Evolutionary conservation across 2,797 vertebrate genomes (phyloP).

Genomic region (Tadarida brasiliensis): DNA sequence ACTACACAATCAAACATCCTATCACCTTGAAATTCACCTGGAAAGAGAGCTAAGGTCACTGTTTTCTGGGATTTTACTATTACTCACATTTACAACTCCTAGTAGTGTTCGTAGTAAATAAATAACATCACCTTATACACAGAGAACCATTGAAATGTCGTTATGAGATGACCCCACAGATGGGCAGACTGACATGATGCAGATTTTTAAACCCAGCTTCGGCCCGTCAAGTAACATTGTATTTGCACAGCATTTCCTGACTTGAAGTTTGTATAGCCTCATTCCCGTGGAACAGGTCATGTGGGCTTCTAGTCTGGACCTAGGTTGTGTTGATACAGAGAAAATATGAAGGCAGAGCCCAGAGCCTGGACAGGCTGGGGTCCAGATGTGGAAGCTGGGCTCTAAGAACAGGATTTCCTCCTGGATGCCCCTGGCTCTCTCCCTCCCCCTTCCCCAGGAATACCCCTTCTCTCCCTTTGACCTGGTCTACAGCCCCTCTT

Average conservation of each 20-base stretch:
- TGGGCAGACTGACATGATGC: not conserved
- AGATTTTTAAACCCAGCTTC: not conserved
- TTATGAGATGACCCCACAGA: not conserved
- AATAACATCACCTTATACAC: not conserved
- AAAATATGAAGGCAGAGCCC: not conserved
- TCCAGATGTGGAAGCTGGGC: not conserved
- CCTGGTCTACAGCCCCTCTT: not conserved
- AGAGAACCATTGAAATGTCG: not conserved
- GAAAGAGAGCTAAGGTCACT: not conserved
- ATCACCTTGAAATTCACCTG: not conserved
- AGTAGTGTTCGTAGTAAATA: not conserved
- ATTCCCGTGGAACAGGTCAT: not conserved
- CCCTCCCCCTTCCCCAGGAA: not conserved
- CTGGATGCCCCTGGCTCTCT: not conserved
- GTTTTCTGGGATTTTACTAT: not conserved
- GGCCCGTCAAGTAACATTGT: not conserved
- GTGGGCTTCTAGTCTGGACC: not conserved
- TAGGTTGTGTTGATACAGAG: not conserved
- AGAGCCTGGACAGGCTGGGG: not conserved
- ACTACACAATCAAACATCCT: constrained; percentile 14
- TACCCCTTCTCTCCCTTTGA: not conserved
- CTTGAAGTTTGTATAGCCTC: not conserved
- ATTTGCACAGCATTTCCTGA: not conserved
- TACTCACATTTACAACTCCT: not conserved
- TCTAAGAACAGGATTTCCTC: not conserved